Evolutionary conservation across 2,113 vertebrate species (phyloP).

Genomic region (Malurus elegans): DNA sequence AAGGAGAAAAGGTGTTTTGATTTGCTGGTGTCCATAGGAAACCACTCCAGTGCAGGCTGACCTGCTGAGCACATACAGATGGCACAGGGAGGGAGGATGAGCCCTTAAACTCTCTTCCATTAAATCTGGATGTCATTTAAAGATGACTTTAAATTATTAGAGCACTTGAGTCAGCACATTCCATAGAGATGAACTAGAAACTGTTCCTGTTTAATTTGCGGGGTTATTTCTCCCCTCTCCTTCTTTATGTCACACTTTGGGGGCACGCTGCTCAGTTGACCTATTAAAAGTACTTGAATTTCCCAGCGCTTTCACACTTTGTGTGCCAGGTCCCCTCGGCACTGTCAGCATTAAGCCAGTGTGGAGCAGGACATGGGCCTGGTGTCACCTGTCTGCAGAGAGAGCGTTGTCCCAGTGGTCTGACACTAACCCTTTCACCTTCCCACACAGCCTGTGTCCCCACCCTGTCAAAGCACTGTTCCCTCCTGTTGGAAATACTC

Average conservation of each 20-base stretch:
- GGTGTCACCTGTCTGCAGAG: neutral
- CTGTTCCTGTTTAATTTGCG: neutral
- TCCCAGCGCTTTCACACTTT: neutral
- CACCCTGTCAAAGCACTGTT: neutral
- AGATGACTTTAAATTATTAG: neutral
- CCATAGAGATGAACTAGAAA: neutral
- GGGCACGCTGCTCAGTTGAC: neutral
- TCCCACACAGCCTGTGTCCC: neutral
- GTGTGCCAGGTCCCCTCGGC: neutral
- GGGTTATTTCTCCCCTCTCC: neutral
- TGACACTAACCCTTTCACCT: slow-evolving; percentile 14
- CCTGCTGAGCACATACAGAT: neutral
- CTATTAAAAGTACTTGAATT: neutral
- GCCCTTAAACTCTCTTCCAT: neutral
- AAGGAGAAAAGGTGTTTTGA: neutral
- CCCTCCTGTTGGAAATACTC: neutral
- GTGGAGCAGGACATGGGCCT: neutral
- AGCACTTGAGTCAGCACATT: neutral
- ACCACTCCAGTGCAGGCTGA: neutral
- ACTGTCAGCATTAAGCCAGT: neutral
- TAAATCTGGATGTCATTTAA: neutral
- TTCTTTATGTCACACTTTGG: neutral
- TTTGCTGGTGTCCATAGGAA: neutral
- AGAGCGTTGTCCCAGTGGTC: neutral
- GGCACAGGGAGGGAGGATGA: neutral